Base-by-base conservation (phyloP, 2,113 vertebrate genomes). In the Nettapus auritus region DNA sequence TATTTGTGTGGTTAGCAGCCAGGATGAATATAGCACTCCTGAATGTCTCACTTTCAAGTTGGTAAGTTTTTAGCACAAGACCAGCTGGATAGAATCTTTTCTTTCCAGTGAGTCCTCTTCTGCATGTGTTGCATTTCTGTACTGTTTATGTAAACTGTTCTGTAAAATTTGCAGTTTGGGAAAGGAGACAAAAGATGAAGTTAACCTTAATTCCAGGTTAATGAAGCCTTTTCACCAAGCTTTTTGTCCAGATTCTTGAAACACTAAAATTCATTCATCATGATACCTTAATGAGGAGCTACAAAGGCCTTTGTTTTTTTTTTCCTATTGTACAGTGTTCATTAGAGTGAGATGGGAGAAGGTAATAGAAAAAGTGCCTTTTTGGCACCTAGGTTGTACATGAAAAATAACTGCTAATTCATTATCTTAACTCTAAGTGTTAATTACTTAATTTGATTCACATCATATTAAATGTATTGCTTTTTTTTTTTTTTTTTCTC, bases 361-460 rank as follows among this genome's bases (percentile, higher is more conserved):
- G 20, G 68, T 29, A 77, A 55, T 2, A 76, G 34, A 76, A 70
- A 59, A 34, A 52, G n/a, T 42, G 77, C 82, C 76, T 53, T 75
- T 93, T 59, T 40, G 40, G 81, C 69, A 71, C 53, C 28, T 36
- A 55, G 40, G 25, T 17, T 52, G 12, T 5, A 18, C 8, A 11
- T 6, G 50, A 56, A 26, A 84, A 78, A 48, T 26, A 82, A 62
- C 48, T 22, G 29, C 26, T 70, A 75, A 88, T 63, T 68, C 7
- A 3, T 38, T 53, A 74, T 69, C 34, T 69, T 68, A 69, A 8
- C 31, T 89, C 50, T n/a, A 36, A 48, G 63, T 81, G 85, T 74
- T 94, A 94, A 94, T 94, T 74, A 60, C 90, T 73, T 81, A 52
- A 55, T 94, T 82, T 73, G 28, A 66, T 89, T 68, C 33, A 56